Evolutionary conservation across 2,113 vertebrate genomes (phyloP).

Genomic region (Dasyornis broadbenti): DNA sequence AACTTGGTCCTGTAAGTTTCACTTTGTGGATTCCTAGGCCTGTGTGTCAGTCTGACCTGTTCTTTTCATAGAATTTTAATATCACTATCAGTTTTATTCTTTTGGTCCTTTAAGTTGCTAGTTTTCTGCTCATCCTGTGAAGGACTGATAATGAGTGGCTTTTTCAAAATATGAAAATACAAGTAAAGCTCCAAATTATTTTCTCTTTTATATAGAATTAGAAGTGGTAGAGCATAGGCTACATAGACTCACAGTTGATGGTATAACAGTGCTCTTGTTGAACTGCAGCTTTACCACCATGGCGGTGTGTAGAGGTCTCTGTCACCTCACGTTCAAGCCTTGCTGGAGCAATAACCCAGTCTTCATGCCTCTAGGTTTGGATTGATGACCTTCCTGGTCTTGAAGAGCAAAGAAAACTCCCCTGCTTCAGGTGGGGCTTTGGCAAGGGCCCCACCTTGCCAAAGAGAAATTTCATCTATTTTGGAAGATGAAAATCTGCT

Average conservation of each 20-base stretch:
- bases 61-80: background rate
- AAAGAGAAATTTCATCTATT: background rate
- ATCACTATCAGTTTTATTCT: background rate
- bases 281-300: background rate
- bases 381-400: background rate
- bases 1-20: background rate
- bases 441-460: background rate
- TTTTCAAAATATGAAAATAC: background rate
- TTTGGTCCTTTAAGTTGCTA: background rate
- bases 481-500: background rate
- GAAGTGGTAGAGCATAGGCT: background rate
- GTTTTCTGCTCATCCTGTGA: background rate
- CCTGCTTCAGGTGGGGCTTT: background rate
- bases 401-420: background rate
- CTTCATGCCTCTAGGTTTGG: background rate
- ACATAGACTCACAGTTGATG: background rate
- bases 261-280: background rate
- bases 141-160: background rate
- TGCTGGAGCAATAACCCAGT: background rate
- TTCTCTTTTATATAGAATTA: background rate
- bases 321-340: background rate
- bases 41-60: background rate
- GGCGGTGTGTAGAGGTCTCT: background rate
- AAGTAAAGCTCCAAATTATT: background rate
- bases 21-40: background rate